A percentile compares a stretch with the other conserved stretches of the same genome.
phyloP scores from a whole-genome alignment of 1,140 invertebrate species.

The Pollicipes pollicipes region DNA sequence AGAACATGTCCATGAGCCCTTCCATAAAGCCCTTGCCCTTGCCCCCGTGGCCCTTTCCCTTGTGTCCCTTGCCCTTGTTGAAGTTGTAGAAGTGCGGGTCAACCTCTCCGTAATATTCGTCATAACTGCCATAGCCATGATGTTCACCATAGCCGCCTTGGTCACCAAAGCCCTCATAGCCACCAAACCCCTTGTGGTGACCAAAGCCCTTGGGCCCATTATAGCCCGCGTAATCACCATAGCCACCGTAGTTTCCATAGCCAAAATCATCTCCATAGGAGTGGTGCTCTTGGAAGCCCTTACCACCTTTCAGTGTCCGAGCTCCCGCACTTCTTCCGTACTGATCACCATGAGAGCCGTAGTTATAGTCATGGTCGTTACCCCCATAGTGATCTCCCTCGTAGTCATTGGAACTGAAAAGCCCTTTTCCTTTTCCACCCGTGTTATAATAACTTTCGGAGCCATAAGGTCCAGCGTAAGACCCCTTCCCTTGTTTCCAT shows the following conservation, averaged over 20 bases:
- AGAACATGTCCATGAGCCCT: background rate
- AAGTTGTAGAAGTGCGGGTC: background rate
- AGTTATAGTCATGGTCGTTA: background rate
- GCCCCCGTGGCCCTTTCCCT: background rate
- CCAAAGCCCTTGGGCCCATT: background rate
- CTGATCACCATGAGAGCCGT: background rate
- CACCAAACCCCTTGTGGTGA: background rate
- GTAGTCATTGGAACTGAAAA: background rate
- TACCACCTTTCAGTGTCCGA: background rate
- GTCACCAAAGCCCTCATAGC: too few species aligned
- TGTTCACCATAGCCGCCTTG: background rate
- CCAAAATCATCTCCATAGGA: too few species aligned
- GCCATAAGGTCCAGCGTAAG: background rate
- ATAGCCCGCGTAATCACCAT: background rate
- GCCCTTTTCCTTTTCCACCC: background rate
- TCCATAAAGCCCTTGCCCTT: background rate
- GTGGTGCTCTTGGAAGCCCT: too few species aligned
- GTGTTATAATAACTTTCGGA: background rate
- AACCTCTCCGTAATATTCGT: background rate
- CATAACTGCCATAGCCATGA: background rate
- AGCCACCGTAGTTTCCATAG: background rate
- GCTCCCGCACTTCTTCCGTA: too few species aligned
- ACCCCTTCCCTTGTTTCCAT: background rate
- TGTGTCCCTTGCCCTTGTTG: background rate
- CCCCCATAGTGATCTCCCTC: background rate